Base-by-base conservation (phyloP, 2,797 vertebrate species). In the Sparidentex hasta region DNA sequence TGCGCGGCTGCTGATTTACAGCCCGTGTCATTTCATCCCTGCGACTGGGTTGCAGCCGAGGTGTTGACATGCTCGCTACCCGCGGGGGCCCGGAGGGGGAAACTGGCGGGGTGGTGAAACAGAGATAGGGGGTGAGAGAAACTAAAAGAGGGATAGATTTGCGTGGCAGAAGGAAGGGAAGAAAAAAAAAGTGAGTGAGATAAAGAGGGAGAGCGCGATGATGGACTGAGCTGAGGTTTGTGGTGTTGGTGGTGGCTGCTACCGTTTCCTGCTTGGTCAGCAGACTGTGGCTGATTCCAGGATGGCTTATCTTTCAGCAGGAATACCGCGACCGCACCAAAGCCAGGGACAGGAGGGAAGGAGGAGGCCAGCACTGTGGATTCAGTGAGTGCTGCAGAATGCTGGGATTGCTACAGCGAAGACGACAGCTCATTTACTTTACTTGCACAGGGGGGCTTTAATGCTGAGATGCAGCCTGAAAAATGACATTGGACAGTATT, bases 221-320 rank as follows among this genome's bases (percentile, higher is more conserved):
- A 21, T 48, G 54, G 75, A 80, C 18, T 44, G 44, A 27, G 67
- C 46, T 16, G 65, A 65, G 48, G 61, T 51, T 43, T 17, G n/a
- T 29, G 33, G 27, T 13, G 21, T 46, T 7, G 50, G 56, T 68
- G 73, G 46, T 14, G 25, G 59, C 62, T 67, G 84, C 66, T 87
- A 81, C 82, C 0, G 71, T 87, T 92, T 92, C 61, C 77, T 87
- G 87, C 88, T 78, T 13, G 43, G 80, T 92, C 93, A 92, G 93
- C 93, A 91, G 83, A 90, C 74, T 82, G 72, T 69, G 71, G 71
- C 76, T 47, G 80, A 88, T 83, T 92, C 80, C 79, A 92, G 74
- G 79, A 72, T 29, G 16, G 88, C 81, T 92, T 84, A 93, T 92
- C 87, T 93, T 91, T 84, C 87, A 88, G 70, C 75, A 80, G 78